Evolutionary conservation across 2,888 invertebrate species (phyloP).

Genomic region (Serrognathus titanus): DNA sequence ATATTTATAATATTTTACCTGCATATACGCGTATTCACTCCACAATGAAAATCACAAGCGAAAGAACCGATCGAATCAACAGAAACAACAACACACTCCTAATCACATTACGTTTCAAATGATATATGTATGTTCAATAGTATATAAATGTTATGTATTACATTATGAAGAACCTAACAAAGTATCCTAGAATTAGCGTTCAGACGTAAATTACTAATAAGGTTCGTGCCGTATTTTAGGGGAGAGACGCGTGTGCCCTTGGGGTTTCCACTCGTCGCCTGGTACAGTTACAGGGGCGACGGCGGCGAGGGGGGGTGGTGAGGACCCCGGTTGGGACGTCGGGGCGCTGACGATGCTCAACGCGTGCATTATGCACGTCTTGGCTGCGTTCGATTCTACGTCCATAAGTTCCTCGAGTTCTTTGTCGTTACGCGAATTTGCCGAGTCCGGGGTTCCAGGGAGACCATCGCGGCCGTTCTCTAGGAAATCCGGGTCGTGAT

Average conservation of each 20-base stretch:
- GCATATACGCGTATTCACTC: too few species aligned
- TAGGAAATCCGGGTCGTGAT: conserved; percentile 43
- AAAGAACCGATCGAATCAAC: background rate
- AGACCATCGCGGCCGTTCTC: conserved; percentile 51
- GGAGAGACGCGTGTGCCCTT: conserved; percentile 42
- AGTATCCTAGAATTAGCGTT: background rate
- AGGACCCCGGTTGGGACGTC: conserved; percentile 38
- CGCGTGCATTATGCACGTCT: conserved; percentile 55
- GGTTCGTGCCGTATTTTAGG: conserved; percentile 43
- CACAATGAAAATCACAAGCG: too few species aligned
- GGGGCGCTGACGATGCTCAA: conserved; percentile 54
- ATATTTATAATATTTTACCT: too few species aligned
- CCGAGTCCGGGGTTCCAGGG: conserved; percentile 53
- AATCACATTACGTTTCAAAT: conserved; percentile 1
- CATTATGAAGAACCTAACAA: background rate
- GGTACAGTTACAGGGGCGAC: conserved; percentile 41
- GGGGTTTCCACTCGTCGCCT: conserved; percentile 44
- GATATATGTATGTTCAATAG: conserved; percentile 2
- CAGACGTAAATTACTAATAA: conserved; percentile 33
- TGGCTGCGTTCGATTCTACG: conserved; percentile 47
- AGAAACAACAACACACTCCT: conserved; percentile 7
- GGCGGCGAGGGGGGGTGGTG: conserved; percentile 44
- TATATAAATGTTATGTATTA: background rate
- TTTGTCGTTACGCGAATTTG: conserved; percentile 54
- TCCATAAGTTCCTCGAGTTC: conserved; percentile 54